Evolutionary conservation across 2,888 invertebrate species (phyloP), one percentile per base, ranked within the genome.

Genomic region (Julus scandinavius): DNA sequence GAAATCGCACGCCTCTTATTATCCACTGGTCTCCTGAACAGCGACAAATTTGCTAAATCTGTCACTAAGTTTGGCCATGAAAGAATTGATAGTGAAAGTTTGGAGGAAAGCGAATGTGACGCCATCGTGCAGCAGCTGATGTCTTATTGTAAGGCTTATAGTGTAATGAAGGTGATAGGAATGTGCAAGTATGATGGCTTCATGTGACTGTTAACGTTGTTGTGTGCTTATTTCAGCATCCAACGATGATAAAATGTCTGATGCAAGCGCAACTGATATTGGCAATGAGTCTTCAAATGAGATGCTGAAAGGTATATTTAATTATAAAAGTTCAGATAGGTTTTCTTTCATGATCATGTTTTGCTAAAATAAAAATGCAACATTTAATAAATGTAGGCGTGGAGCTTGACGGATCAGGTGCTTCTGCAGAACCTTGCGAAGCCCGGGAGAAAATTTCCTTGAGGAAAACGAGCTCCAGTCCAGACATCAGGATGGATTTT

Each of bases 401-500:
- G 15, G 87, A 63, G 4, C 87, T 58, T 7, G 54, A 87, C 2
- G 63, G 0, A 2, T 29, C 87, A 29, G 13, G 9, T 13, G 54
- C 38, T 38, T n/a, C 40, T 7, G 58, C 54, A 58, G 40, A 87
- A 4, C 17, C 41, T 20, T 87, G 54, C 54, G 87, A 80, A n/a
- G 50, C 87, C 17, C 72, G 20, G 3, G 41, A 63, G 54, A 88
- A 85, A 72, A n/a, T 63, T 20, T 58, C 87, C n/a, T 87, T 97
- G 89, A 94, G 97, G 0, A 94, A 97, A 89, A 96, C 97, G 84
- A 97, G 97, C 94, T 97, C 97, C 87, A 97, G 97, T 91, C 97
- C 97, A 0, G 97, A 97, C 93, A 97, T 97, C 45, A n/a, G 72
- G 29, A 87, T 50, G 45, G 87, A 87, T 29, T 58, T 87, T 40